Percentiles rank a stretch among this genome's conserved stretches.
These are phyloP conservation scores for Trigoniulus corallinus DNA, from an alignment of 1,140 invertebrate genomes.

Conservation along the genomic window DNA sequence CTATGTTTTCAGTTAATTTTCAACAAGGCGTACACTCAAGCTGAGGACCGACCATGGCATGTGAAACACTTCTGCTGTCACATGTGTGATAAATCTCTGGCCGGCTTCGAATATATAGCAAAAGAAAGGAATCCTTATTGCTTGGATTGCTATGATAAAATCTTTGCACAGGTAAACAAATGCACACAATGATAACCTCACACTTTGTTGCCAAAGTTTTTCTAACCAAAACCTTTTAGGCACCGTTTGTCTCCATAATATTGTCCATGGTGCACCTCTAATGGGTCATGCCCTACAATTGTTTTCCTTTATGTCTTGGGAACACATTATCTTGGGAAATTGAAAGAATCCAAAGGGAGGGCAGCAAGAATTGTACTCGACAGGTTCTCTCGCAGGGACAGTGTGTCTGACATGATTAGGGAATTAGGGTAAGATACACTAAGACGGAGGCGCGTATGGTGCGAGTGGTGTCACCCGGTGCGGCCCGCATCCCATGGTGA, in stretches of 20 bases:
- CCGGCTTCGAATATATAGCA: constrained; percentile 58
- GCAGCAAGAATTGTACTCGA: no score
- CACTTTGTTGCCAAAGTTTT: constrained; percentile 4
- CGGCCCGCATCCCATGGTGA: no score
- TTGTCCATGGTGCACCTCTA: background rate
- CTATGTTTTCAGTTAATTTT: constrained; percentile 61
- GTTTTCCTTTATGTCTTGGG: background rate
- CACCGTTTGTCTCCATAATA: background rate
- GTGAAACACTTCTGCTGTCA: constrained; percentile 78
- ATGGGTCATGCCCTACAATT: background rate
- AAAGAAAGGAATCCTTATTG: constrained; percentile 58
- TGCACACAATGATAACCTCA: background rate
- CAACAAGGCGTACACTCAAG: constrained; percentile 62
- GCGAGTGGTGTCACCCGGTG: no score
- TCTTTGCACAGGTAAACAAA: constrained; percentile 39
- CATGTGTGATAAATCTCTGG: constrained; percentile 61
- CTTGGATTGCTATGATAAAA: constrained; percentile 54
- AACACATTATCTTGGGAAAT: background rate
- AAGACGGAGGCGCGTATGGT: no score
- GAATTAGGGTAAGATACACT: no score
- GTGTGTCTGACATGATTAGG: no score
- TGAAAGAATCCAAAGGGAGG: no score
- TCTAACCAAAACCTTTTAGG: background rate
- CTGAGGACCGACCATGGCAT: constrained; percentile 63
- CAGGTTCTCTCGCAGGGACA: no score